Evolutionary conservation across 2,888 invertebrate genomes (phyloP).

Genomic region (Agriopis marginaria): DNA sequence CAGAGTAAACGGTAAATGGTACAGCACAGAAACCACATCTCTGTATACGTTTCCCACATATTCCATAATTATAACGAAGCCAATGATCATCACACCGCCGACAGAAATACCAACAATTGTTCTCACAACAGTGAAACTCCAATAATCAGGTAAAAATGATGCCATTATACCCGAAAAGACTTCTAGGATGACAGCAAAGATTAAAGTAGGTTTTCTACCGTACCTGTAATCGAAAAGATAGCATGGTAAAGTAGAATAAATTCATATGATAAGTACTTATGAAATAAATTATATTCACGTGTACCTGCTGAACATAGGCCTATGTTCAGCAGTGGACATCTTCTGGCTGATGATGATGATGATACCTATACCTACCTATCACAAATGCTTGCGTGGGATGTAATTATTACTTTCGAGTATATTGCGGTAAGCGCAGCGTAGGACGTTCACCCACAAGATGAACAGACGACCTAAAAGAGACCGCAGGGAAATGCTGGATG

Average conservation of each 20-base stretch:
- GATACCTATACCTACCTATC: too few species aligned
- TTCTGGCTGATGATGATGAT: too few species aligned
- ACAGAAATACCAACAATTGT: conserved; percentile 91
- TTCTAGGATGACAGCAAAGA: conserved; percentile 90
- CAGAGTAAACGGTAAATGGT: conserved; percentile 88
- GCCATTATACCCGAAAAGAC: conserved; percentile 88
- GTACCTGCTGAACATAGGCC: too few species aligned
- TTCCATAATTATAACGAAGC: conserved; percentile 87
- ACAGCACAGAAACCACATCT: conserved; percentile 85
- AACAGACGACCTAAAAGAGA: too few species aligned
- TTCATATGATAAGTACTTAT: not conserved
- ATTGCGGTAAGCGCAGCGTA: too few species aligned
- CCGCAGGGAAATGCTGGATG: too few species aligned
- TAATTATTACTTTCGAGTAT: not conserved
- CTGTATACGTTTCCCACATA: conserved; percentile 84
- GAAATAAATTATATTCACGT: not conserved
- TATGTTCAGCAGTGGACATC: too few species aligned
- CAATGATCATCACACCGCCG: conserved; percentile 90
- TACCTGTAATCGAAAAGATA: conserved; percentile 81
- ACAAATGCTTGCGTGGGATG: too few species aligned
- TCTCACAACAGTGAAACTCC: conserved; percentile 88
- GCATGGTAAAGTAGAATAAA: not conserved
- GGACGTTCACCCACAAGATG: too few species aligned
- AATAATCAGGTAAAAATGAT: conserved; percentile 88
- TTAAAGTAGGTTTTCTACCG: conserved; percentile 90